Evolutionary conservation across 1,140 invertebrate species (phyloP), one percentile per base, ranked within the genome.

Genomic region (Polyergus mexicanus): DNA sequence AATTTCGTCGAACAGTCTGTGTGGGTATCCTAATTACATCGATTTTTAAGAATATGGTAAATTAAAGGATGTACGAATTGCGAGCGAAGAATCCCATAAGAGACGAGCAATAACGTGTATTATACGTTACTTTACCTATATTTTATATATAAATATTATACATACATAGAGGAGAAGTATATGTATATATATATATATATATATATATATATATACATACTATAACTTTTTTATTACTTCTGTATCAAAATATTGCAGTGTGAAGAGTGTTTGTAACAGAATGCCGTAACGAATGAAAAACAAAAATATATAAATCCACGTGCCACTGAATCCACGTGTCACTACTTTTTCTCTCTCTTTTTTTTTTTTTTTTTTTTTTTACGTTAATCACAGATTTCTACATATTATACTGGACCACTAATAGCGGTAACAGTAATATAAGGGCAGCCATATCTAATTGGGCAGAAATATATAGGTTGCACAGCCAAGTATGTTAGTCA

Each of bases 151-250:
- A 80, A 69, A 77, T 77, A 77, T 69, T 80, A 80, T 80, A 80
- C 47, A n/a, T 44, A 16, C 60, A 60, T 19, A 51, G 3, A 51
- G 1, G 13, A 51, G 56, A 13, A 5, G 5, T 51, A 19, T 44
- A 41, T 41, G 10, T 7, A 41, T 41, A 10, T 38, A 38, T 76
- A 85, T 87, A 88, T 72, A 77, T 60, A 77, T 68, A 89, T 16
- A 63, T 38, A 80, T 51, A 80, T 25, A 41, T 92, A 91, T 91
- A 92, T 92, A 87, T 88, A 88, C 89, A 92, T 86, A 87, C 86
- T 92, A 90, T 92, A 92, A 91, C 88, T 92, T 91, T 92, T 92
- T 92, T 93, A 92, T 93, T 92, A 91, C 54, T 89, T 85, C 80
- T 91, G 88, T 92, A 92, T 22, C 81, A 85, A 90, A 81, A 85